These are phyloP conservation scores for Punctoribates punctum DNA, from an alignment of 2,888 invertebrate species.

Conservation along the genomic window DNA sequence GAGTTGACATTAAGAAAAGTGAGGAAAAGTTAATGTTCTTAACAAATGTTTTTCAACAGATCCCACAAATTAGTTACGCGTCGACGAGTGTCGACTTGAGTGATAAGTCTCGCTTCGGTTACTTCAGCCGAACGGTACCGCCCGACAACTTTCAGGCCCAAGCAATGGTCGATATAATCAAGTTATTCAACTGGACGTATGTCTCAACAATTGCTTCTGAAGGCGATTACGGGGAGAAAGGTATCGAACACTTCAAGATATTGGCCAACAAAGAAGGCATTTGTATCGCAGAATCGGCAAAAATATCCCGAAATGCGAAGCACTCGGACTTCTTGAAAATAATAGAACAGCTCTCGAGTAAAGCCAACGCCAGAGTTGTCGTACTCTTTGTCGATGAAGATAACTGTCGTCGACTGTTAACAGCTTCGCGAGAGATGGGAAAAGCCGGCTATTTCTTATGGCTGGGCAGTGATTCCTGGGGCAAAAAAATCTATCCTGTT, in stretches of 20 bases:
- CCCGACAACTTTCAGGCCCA: constrained; percentile 69
- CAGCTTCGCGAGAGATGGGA: constrained; percentile 61
- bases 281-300: constrained; percentile 62
- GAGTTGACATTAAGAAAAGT: no score
- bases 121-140: constrained; percentile 67
- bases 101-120: constrained; percentile 66
- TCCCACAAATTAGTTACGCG: constrained; percentile 68
- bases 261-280: constrained; percentile 54
- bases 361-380: constrained; percentile 63
- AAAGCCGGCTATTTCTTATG: constrained; percentile 63
- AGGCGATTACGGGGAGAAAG: constrained; percentile 71
- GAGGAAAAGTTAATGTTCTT: no score
- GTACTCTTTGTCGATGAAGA: constrained; percentile 71
- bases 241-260: constrained; percentile 56
- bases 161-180: constrained; percentile 65
- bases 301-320: constrained; percentile 61
- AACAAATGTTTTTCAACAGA: constrained; percentile 54
- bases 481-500: constrained; percentile 64
- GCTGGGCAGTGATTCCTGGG: constrained; percentile 71
- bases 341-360: constrained; percentile 60
- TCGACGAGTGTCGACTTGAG: constrained; percentile 68
- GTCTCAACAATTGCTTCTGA: constrained; percentile 72
- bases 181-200: constrained; percentile 68
- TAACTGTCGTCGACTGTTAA: constrained; percentile 59
- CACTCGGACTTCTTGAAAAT: constrained; percentile 62